These are phyloP conservation scores for Catharus fuscescens DNA, from an alignment of 2,113 vertebrate species.

Conservation along the genomic window DNA sequence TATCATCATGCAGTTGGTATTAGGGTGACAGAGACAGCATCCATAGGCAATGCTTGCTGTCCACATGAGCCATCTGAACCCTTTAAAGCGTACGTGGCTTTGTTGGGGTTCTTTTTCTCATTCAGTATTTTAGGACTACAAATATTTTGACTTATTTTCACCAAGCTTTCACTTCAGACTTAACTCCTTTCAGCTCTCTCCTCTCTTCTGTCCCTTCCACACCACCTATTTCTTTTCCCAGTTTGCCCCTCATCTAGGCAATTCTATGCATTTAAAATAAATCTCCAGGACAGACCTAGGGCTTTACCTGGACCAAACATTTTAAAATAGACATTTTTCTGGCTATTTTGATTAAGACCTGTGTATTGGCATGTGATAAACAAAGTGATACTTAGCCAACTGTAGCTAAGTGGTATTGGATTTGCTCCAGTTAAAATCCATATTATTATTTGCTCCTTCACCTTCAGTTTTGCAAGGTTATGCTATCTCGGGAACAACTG, in stretches of 20 bases:
- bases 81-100: background rate
- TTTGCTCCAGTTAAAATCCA: background rate
- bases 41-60: background rate
- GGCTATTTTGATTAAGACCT: background rate
- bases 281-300: background rate
- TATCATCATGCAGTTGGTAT: background rate
- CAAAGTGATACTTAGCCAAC: background rate
- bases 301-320: background rate
- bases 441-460: background rate
- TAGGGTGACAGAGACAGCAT: background rate
- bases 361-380: background rate
- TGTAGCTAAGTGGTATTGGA: background rate
- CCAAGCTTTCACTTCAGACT: background rate
- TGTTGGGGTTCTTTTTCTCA: rapidly evolving
- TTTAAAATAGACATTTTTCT: background rate
- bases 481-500: background rate
- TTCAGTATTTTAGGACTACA: background rate
- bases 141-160: background rate
- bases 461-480: background rate
- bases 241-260: background rate
- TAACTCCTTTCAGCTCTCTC: background rate
- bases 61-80: background rate
- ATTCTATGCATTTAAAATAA: background rate
- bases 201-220: background rate
- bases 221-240: background rate